phyloP scores from a whole-genome alignment of 2,888 invertebrate genomes.

The Pristionchus maxplancki region DNA sequence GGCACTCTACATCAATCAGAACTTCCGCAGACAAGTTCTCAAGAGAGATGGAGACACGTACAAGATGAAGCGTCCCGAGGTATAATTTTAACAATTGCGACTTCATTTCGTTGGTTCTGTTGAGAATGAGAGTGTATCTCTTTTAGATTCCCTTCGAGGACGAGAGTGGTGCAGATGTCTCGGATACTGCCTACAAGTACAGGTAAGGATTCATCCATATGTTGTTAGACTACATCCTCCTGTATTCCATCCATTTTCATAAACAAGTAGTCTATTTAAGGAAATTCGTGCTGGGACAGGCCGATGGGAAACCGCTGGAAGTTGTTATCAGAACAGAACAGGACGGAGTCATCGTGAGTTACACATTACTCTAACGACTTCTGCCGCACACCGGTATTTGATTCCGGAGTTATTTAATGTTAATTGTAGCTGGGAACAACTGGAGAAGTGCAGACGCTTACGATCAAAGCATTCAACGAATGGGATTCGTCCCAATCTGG shows the following conservation, averaged over 20 bases:
- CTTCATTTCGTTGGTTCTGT: not conserved
- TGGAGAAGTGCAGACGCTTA: slow-evolving; percentile 86
- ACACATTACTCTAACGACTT: too few species aligned
- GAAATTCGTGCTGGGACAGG: slow-evolving; percentile 95
- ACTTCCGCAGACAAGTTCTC: slow-evolving; percentile 97
- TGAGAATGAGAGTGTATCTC: not conserved
- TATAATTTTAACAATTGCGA: not conserved
- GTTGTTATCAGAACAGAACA: slow-evolving; percentile 96
- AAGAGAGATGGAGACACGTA: slow-evolving; percentile 81
- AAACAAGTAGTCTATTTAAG: too few species aligned
- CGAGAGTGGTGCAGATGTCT: slow-evolving; percentile 62
- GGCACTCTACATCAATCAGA: slow-evolving; percentile 99
- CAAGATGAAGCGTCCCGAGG: slow-evolving; percentile 52
- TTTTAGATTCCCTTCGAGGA: slow-evolving; percentile 72
- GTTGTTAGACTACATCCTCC: too few species aligned
- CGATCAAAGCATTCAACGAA: slow-evolving; percentile 97
- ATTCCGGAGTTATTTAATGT: not conserved
- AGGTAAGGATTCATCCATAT: too few species aligned
- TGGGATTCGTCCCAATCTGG: slow-evolving; percentile 97
- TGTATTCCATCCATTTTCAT: too few species aligned
- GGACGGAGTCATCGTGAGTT: slow-evolving; percentile 87
- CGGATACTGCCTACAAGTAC: slow-evolving; percentile 70
- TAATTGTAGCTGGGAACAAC: slow-evolving; percentile 83
- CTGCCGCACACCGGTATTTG: too few species aligned
- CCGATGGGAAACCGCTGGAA: slow-evolving; percentile 81